phyloP scores from a whole-genome alignment of 2,797 vertebrate genomes.

The Chaunax sp. region DNA sequence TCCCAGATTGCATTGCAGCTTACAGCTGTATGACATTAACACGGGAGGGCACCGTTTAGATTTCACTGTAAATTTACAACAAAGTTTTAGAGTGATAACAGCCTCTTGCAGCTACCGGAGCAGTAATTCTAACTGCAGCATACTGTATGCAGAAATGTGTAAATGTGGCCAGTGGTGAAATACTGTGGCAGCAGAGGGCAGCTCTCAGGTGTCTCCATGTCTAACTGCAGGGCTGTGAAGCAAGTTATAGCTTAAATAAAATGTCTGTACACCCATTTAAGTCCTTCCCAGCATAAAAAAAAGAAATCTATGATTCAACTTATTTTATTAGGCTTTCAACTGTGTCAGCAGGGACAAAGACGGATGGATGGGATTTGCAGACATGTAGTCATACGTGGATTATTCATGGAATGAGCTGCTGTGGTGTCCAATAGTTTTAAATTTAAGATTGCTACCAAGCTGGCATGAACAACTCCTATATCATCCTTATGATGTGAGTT shows the following conservation, averaged over 20 bases:
- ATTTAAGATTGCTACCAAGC: slow-evolving; percentile 38
- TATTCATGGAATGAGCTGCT: slow-evolving; percentile 34
- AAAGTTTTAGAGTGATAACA: too few relatives aligned
- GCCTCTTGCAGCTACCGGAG: neutral
- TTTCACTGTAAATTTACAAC: too few relatives aligned
- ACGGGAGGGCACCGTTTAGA: too few relatives aligned
- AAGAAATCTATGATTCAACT: slow-evolving; percentile 7
- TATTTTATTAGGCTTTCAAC: slow-evolving; percentile 35
- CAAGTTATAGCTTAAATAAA: slow-evolving; percentile 18
- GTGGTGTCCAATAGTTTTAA: slow-evolving; percentile 36
- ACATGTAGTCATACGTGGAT: slow-evolving; percentile 31
- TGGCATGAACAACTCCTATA: slow-evolving; percentile 26
- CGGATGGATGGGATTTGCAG: slow-evolving; percentile 30
- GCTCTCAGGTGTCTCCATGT: slow-evolving; percentile 35
- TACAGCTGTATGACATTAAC: too few relatives aligned
- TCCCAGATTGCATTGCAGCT: too few relatives aligned
- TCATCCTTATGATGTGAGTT: slow-evolving; percentile 52
- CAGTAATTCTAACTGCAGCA: neutral
- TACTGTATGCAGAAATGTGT: slow-evolving; percentile 5
- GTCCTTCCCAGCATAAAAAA: slow-evolving; percentile 2
- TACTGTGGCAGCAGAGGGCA: slow-evolving; percentile 23
- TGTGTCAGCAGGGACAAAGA: slow-evolving; percentile 24
- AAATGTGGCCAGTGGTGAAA: slow-evolving; percentile 10
- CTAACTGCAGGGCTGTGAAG: slow-evolving; percentile 14
- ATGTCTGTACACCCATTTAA: slow-evolving; percentile 51